Evolutionary conservation across 1,140 invertebrate genomes (phyloP).

Genomic region (Calycopis cecrops): DNA sequence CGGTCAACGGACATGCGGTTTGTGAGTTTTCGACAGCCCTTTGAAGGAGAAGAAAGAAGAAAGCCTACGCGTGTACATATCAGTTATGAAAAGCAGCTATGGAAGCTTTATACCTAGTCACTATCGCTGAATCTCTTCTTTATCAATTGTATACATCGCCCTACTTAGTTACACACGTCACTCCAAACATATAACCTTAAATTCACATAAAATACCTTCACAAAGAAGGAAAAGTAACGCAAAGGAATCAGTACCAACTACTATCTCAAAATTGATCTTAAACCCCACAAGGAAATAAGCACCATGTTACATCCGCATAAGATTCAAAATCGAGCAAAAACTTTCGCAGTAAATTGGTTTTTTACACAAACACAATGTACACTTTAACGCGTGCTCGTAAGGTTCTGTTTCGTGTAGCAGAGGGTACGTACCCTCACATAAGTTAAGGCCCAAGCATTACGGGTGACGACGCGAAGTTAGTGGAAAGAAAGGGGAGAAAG

Average conservation of each 20-base stretch:
- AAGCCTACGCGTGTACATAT: too few species aligned
- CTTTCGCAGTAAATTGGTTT: constrained; percentile 60
- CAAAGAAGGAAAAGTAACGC: constrained; percentile 73
- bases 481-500: constrained; percentile 68
- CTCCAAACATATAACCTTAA: constrained; percentile 65
- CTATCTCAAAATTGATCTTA: constrained; percentile 70
- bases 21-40: too few species aligned
- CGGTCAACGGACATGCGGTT: too few species aligned
- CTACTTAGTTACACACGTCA: constrained; percentile 22
- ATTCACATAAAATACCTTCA: constrained; percentile 69
- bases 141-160: too few species aligned
- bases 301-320: constrained; percentile 24
- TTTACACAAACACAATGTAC: constrained; percentile 29
- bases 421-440: constrained; percentile 53
- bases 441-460: constrained; percentile 72
- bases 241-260: constrained; percentile 71
- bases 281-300: constrained; percentile 16
- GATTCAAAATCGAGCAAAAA: constrained; percentile 33
- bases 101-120: too few species aligned
- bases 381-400: constrained; percentile 20
- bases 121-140: too few species aligned
- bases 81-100: too few species aligned
- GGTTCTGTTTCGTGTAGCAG: constrained; percentile 29
- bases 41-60: too few species aligned
- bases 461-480: constrained; percentile 71